Percentiles rank a stretch among this genome's conserved stretches.
phyloP scores from a whole-genome alignment of 2,113 vertebrate species.

The Cromileptes altivelis region DNA sequence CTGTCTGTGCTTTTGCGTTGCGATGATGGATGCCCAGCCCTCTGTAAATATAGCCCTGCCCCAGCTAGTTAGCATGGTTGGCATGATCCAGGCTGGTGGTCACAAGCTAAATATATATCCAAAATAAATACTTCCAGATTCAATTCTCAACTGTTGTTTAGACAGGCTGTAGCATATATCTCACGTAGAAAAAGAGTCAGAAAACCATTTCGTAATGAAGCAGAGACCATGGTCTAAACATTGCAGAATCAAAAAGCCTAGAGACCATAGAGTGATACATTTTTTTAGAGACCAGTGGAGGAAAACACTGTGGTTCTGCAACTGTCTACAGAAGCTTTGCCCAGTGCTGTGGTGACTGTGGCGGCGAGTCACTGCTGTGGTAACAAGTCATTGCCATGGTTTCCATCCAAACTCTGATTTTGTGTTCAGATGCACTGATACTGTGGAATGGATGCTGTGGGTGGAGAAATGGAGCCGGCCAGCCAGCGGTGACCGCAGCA shows the following conservation, averaged over 20 bases:
- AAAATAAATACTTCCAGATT: constrained; percentile 84
- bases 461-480: constrained; percentile 52
- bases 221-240: constrained; percentile 17
- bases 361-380: constrained; percentile 74
- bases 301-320: constrained; percentile 63
- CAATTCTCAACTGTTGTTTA: constrained; percentile 76
- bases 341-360: constrained; percentile 70
- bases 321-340: constrained; percentile 63
- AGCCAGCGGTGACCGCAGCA: constrained; percentile 62
- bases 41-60: constrained; percentile 83
- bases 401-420: constrained; percentile 72
- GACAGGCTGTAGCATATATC: constrained; percentile 60
- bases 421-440: constrained; percentile 65
- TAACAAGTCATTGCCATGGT: constrained; percentile 78
- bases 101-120: constrained; percentile 82
- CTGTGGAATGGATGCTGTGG: constrained; percentile 73
- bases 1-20: constrained; percentile 70
- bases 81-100: constrained; percentile 77
- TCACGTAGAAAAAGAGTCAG: constrained; percentile 47
- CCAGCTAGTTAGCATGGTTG: constrained; percentile 85
- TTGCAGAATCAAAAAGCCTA: constrained; percentile 18
- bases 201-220: constrained; percentile 46
- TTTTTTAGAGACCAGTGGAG: constrained; percentile 71
- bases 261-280: constrained; percentile 48
- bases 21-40: constrained; percentile 79